Evolutionary conservation across 1,140 invertebrate species (phyloP).

Genomic region (Notospermus geniculatus): DNA sequence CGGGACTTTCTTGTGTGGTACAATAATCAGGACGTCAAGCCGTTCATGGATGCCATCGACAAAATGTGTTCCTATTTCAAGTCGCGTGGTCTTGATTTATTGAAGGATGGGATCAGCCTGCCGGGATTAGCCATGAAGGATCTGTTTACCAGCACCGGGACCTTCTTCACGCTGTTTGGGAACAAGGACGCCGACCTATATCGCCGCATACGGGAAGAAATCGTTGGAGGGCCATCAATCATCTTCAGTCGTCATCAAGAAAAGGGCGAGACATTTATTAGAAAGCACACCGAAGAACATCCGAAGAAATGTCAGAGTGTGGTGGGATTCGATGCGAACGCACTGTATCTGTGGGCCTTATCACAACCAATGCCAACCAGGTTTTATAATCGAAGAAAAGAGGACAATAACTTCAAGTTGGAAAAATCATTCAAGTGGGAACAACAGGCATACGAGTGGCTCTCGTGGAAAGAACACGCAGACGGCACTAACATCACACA

Average conservation of each 20-base stretch:
- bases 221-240: slow-evolving; percentile 4
- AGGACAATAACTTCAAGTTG: neutral
- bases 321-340: slow-evolving; percentile 22
- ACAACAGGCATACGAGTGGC: neutral
- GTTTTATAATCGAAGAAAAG: slow-evolving; percentile 14
- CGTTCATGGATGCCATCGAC: slow-evolving; percentile 24
- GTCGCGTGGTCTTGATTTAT: slow-evolving; percentile 22
- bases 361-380: slow-evolving; percentile 22
- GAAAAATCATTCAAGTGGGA: slow-evolving; percentile 1
- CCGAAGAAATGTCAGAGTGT: slow-evolving; percentile 12
- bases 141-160: slow-evolving; percentile 19
- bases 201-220: neutral
- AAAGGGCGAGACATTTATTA: neutral
- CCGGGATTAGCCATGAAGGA: slow-evolving; percentile 23
- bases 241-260: slow-evolving; percentile 10
- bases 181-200: slow-evolving; percentile 1
- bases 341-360: slow-evolving; percentile 22
- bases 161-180: neutral
- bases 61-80: slow-evolving; percentile 20
- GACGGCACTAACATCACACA: neutral
- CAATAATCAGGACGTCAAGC: slow-evolving; percentile 23
- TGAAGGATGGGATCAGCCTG: slow-evolving; percentile 24
- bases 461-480: neutral
- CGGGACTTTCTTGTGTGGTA: slow-evolving; percentile 28
- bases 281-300: neutral